A percentile compares a stretch with the other conserved stretches of the same genome.
These are phyloP conservation scores for Mastacembelus armatus DNA, from an alignment of 2,797 vertebrate genomes.

Conservation along the genomic window DNA sequence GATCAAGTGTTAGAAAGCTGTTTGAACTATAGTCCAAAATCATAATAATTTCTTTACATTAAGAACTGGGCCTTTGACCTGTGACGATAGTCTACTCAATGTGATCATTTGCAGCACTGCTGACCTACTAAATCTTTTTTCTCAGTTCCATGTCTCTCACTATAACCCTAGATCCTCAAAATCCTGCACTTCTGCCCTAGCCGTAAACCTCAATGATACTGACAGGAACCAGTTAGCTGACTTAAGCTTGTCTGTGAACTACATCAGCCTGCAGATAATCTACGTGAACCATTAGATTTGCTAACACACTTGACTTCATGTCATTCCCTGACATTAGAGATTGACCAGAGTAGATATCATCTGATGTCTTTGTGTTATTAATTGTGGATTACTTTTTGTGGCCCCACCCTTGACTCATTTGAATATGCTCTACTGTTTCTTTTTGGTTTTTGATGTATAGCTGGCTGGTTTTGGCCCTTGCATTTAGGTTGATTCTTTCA, in stretches of 20 bases:
- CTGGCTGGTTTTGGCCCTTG: slow-evolving; percentile 50
- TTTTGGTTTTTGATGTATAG: slow-evolving; percentile 64
- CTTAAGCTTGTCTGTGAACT: slow-evolving; percentile 47
- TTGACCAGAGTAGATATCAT: slow-evolving; percentile 64
- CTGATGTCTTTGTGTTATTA: slow-evolving; percentile 68
- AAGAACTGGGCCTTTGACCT: neutral
- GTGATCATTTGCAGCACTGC: slow-evolving; percentile 1
- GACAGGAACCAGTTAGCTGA: slow-evolving; percentile 49
- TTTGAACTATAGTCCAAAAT: slow-evolving; percentile 5
- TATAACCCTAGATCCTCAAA: slow-evolving; percentile 37
- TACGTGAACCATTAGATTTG: slow-evolving; percentile 65
- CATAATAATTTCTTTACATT: neutral
- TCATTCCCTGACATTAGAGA: slow-evolving; percentile 66
- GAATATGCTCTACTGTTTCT: slow-evolving; percentile 55
- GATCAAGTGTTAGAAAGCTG: slow-evolving; percentile 25
- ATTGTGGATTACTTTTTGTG: slow-evolving; percentile 66
- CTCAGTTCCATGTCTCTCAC: slow-evolving; percentile 21
- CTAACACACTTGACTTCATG: slow-evolving; percentile 68
- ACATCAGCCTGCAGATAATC: slow-evolving; percentile 63
- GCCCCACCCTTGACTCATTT: slow-evolving; percentile 60
- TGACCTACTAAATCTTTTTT: slow-evolving; percentile 37
- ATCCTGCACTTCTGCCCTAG: slow-evolving; percentile 39
- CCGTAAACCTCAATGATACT: slow-evolving; percentile 50
- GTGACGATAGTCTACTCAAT: slow-evolving; percentile 1
- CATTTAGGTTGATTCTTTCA: slow-evolving; percentile 63